These are phyloP conservation scores for Creontiades dilutus DNA, from an alignment of 2,888 invertebrate genomes.

Conservation along the genomic window DNA sequence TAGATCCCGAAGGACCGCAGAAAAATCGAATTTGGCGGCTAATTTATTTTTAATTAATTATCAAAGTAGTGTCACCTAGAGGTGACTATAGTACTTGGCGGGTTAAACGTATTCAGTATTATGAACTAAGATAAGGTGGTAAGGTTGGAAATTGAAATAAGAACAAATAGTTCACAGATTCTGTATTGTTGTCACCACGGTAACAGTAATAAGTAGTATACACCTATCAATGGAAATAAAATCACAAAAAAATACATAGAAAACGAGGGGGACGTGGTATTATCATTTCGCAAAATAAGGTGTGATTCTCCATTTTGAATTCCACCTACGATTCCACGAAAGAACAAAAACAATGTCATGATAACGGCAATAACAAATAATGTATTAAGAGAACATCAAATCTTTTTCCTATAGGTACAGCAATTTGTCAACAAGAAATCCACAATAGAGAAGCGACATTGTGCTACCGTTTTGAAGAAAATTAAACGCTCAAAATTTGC, in stretches of 20 bases:
- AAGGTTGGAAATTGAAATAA: not conserved
- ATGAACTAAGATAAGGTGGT: not conserved
- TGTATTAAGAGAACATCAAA: not conserved
- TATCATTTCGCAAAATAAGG: not conserved
- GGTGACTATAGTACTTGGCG: too few relatives aligned
- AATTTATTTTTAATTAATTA: too few relatives aligned
- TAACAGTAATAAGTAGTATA: constrained; percentile 55
- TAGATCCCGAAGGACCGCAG: too few relatives aligned
- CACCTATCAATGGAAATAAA: constrained; percentile 52
- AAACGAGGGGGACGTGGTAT: constrained; percentile 21
- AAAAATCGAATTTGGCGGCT: too few relatives aligned
- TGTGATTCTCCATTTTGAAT: not conserved
- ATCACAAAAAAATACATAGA: constrained; percentile 14
- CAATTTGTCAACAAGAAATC: not conserved
- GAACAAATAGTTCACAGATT: constrained; percentile 55
- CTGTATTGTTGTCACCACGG: constrained; percentile 57
- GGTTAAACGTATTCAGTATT: not conserved
- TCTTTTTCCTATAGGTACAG: not conserved
- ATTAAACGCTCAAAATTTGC: not conserved
- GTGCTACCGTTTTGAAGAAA: not conserved
- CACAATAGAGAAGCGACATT: not conserved
- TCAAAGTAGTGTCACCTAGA: too few relatives aligned
- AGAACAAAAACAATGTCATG: constrained; percentile 8
- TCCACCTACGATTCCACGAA: not conserved
- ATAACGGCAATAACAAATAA: not conserved